Evolutionary conservation across 2,888 invertebrate genomes (phyloP).

Genomic region (Cancer borealis): DNA sequence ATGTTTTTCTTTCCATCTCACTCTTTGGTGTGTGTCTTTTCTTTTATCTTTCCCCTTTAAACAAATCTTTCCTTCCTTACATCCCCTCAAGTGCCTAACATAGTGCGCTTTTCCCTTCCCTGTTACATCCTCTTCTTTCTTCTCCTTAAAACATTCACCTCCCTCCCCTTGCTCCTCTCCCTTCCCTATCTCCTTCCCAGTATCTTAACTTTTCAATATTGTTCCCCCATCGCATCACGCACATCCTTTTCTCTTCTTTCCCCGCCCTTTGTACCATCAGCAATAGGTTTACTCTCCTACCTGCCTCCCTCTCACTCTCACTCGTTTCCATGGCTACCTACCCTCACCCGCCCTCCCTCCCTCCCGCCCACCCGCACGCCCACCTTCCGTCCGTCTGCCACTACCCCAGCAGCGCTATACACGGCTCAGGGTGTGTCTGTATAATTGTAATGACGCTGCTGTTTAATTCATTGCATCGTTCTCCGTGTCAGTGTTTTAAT

Average conservation of each 20-base stretch:
- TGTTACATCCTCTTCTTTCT: neutral
- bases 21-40: neutral
- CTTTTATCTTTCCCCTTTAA: neutral
- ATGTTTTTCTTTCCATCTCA: neutral
- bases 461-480: neutral
- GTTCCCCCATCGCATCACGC: neutral
- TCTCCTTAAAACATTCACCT: neutral
- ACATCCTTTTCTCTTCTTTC: neutral
- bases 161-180: neutral
- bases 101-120: too few relatives aligned
- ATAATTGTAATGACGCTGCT: neutral
- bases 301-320: slow-evolving; percentile 10
- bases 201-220: slow-evolving; percentile 37
- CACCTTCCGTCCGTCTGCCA: neutral
- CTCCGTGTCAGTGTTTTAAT: neutral
- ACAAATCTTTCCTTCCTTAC: neutral
- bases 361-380: neutral
- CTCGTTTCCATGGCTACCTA: neutral
- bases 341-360: neutral
- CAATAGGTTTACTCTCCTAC: neutral
- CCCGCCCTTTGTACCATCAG: neutral
- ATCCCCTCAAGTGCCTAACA: neutral
- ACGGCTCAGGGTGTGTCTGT: neutral
- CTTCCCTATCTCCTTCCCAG: neutral
- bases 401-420: neutral